These are phyloP conservation scores for Scrobipalpa atriplicella DNA, from an alignment of 2,888 invertebrate species.

Conservation along the genomic window DNA sequence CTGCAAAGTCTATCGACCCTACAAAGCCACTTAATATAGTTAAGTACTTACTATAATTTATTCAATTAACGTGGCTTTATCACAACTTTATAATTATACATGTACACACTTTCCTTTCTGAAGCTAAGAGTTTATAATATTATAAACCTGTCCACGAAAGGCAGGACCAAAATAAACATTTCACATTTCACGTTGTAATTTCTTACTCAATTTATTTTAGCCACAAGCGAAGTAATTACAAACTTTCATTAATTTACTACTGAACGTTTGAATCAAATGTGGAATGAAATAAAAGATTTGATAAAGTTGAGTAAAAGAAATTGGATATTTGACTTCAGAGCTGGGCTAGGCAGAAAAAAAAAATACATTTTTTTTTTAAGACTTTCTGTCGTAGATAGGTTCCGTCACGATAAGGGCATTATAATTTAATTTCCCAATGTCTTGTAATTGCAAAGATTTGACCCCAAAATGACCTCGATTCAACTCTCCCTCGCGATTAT, in stretches of 20 bases:
- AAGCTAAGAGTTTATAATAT: neutral
- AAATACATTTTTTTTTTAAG: no score
- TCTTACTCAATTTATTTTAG: no score
- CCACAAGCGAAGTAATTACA: no score
- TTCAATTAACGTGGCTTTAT: neutral
- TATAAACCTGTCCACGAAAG: neutral
- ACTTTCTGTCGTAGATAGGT: no score
- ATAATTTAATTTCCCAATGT: neutral
- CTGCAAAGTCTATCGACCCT: no score
- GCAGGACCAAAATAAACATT: neutral
- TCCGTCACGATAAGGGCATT: neutral
- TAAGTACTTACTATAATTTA: neutral
- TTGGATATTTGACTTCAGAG: no score
- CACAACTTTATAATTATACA: no score
- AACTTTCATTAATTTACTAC: no score
- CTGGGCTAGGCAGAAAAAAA: no score
- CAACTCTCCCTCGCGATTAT: neutral
- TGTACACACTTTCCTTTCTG: neutral
- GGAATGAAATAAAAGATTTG: no score
- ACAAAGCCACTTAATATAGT: neutral
- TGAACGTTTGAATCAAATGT: no score
- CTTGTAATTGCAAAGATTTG: neutral
- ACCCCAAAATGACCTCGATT: constrained; percentile 10
- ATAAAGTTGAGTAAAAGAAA: no score
- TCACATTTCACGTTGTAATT: neutral